Evolutionary conservation across 2,888 invertebrate genomes (phyloP), one percentile per base, ranked within the genome.

Genomic region (Phortica okadai): DNA sequence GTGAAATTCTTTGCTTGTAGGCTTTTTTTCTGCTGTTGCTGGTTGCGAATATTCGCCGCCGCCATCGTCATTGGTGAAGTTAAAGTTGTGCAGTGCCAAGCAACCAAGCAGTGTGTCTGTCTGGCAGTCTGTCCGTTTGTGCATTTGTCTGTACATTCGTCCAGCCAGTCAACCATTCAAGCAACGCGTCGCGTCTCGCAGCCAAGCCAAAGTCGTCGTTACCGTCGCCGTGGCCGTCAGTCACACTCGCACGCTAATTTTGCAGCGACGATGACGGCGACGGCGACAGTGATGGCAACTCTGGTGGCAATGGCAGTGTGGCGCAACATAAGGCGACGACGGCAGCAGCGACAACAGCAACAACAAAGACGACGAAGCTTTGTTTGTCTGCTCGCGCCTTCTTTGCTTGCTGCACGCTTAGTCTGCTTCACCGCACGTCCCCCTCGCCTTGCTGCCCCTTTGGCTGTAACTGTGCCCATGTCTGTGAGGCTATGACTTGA

Each of bases 231-330:
- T 73, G 76, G 80, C 79, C 78, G 77, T 77, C 80, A 78, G 80
- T 77, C 75, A 77, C 80, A 83, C 83, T 83, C 84, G 73, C 59
- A 79, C 80, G 82, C 79, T 80, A 82, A 72, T 80, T 75, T 78
- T 76, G 41, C 50, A 66, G 14, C 44, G 74, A 33, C 50, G 21
- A 54, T 7, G 42, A n/a, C 42, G 58, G 14, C 6, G 16, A 8
- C 14, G 56, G 42, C 6, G 16, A 8, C 14, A 41, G 42, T 7
- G 67, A 8, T 69, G 76, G 42, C 41, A 11, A 42, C 85, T 86
- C 85, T 33, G 33, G 86, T 85, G 83, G 84, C 83, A 45, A 33
- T 14, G 41, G 21, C 64, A 42, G 14, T 10, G 11, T 54, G 58
- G 41, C 54, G 45, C 59, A 58, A 10, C 56, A 58, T 41, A 62